Conservation (phyloP, 2,113 vertebrate genomes). For the Aplodontia rufa region DNA sequence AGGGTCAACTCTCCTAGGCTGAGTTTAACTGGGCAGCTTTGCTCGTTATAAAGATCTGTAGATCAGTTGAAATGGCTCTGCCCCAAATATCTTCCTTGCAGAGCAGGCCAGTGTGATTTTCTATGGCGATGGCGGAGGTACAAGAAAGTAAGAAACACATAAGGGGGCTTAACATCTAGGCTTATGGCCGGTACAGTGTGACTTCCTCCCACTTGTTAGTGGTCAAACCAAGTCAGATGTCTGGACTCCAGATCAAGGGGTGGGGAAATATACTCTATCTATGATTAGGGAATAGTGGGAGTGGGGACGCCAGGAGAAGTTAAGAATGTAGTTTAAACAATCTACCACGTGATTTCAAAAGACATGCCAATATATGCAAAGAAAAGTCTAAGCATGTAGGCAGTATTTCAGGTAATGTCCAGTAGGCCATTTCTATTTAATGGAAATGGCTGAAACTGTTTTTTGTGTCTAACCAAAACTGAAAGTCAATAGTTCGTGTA, state of each 20-base stretch:
- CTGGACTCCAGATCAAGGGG: background rate
- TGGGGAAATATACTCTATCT: background rate
- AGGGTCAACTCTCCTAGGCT: background rate
- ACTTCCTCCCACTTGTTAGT: background rate
- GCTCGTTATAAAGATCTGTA: background rate
- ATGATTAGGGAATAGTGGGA: background rate
- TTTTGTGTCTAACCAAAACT: background rate
- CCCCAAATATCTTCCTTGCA: background rate
- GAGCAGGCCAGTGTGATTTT: background rate
- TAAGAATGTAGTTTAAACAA: background rate
- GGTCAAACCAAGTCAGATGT: background rate
- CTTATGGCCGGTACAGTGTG: background rate
- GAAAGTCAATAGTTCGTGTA: background rate
- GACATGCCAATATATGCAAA: background rate
- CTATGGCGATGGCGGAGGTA: background rate
- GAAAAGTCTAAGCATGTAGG: background rate
- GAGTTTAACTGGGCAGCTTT: background rate
- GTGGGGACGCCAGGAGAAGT: background rate
- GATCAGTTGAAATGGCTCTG: background rate
- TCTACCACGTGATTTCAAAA: background rate
- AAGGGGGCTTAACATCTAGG: background rate
- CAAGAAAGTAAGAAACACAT: background rate
- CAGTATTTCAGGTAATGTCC: background rate
- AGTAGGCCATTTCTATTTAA: background rate
- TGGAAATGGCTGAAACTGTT: background rate